Base-by-base conservation (phyloP, 2,888 invertebrate species). In the Norana najaformis region DNA sequence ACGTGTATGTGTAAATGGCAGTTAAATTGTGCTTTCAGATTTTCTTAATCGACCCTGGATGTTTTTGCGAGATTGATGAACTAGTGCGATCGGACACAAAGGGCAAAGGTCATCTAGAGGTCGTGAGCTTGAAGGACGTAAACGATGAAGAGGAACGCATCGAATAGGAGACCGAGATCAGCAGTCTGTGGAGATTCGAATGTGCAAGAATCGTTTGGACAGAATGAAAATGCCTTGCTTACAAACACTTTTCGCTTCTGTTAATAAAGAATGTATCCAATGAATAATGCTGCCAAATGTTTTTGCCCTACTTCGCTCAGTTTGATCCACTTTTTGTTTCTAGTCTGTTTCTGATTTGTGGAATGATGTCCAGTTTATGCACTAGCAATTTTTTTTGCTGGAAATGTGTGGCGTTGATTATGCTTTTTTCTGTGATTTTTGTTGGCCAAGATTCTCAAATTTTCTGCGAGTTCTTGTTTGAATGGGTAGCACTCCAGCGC, bases 11-110 rank as follows among this genome's bases (percentile, higher is more conserved):
- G 20, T 89, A 20, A 18, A 47, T 18, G 47, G n/a, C 69, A 69
- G n/a, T 69, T 69, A 69, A 69, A 6, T 69, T 30, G 8, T 37
- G 85, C 89, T 93, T 93, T 41, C 92, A 96, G 96, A 95, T 96
- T 1, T 95, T 96, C 83, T 95, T 98, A 23, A 97, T 98, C 91
- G 98, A 99, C 95, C 99, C 99, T 5, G 99, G 99, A 0, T 96
- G 97, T 93, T 99, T 97, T 95, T 96, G 98, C 93, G 96, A 96
- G 93, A 96, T 99, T 41, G 98, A 98, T 95, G 97, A 98, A 92
- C 95, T 98, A 92, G 96, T 99, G 4, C 96, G 97, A 92, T 96
- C 97, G 69, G 98, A 98, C 94, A 97, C 98, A 0, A 94, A 93
- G 90, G 94, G 94, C 20, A 96, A 96, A 92, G 98, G 98, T n/a